These are phyloP conservation scores for Chrysolina americana DNA, from an alignment of 2,888 invertebrate species.

Conservation along the genomic window DNA sequence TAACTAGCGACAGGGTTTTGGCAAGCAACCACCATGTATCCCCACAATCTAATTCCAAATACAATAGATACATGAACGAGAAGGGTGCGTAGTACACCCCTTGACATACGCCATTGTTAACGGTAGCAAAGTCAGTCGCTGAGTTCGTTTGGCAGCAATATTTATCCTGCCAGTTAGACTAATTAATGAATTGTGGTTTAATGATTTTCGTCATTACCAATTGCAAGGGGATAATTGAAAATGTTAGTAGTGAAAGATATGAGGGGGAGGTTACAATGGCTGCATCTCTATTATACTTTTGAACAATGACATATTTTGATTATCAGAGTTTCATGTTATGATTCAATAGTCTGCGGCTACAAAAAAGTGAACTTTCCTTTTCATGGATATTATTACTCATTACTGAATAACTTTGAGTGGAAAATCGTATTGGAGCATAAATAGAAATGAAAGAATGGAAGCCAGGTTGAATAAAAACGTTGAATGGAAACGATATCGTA, in stretches of 20 bases:
- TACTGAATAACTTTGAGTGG: no score
- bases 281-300: constrained; percentile 5
- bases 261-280: neutral
- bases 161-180: constrained; percentile 44
- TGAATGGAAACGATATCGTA: no score
- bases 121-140: constrained; percentile 7
- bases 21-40: constrained; percentile 17
- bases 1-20: constrained; percentile 3
- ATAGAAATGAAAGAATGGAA: no score
- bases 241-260: constrained; percentile 9
- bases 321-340: neutral
- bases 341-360: no score
- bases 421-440: no score
- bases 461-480: no score
- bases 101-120: constrained; percentile 19
- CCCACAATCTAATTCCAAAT: constrained; percentile 24
- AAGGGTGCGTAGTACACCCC: constrained; percentile 25
- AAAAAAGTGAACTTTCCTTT: no score
- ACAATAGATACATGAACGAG: constrained; percentile 24
- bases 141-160: constrained; percentile 33
- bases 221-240: constrained; percentile 36
- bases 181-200: constrained; percentile 46
- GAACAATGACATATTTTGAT: neutral
- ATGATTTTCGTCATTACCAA: constrained; percentile 36
- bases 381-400: no score